Percentiles rank a stretch among this genome's conserved stretches.
Conservation (phyloP, 1,140 invertebrate genomes). For the Maniola jurtina region DNA sequence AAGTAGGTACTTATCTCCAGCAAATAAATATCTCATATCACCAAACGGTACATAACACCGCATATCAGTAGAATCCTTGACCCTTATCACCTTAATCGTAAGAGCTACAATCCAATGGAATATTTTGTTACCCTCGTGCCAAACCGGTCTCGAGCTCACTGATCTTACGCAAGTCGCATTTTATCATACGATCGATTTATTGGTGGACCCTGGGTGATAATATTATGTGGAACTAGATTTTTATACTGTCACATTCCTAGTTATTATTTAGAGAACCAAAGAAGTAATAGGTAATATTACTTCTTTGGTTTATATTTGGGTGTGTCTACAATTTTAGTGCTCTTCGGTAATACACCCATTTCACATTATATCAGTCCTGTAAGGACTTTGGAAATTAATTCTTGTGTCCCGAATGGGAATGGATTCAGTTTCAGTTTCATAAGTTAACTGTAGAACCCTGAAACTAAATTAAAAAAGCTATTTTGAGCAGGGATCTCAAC, state of each 20-base stretch:
- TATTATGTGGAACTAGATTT: not conserved
- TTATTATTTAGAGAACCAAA: no score
- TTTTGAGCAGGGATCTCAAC: no score
- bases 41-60: constrained; percentile 3
- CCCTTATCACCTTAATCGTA: not conserved
- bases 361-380: no score
- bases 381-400: no score
- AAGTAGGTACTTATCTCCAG: not conserved
- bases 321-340: no score
- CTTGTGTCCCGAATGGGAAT: no score
- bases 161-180: constrained; percentile 8
- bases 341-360: no score
- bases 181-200: constrained; percentile 3
- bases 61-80: not conserved
- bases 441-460: no score
- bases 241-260: not conserved
- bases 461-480: no score
- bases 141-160: constrained; percentile 1
- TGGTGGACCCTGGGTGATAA: not conserved
- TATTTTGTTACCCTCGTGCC: not conserved
- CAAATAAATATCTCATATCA: constrained; percentile 4
- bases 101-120: constrained; percentile 1
- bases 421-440: no score
- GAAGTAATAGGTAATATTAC: no score
- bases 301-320: no score